These are phyloP conservation scores for Agapostemon virescens DNA, from an alignment of 2,888 invertebrate species.

Conservation along the genomic window DNA sequence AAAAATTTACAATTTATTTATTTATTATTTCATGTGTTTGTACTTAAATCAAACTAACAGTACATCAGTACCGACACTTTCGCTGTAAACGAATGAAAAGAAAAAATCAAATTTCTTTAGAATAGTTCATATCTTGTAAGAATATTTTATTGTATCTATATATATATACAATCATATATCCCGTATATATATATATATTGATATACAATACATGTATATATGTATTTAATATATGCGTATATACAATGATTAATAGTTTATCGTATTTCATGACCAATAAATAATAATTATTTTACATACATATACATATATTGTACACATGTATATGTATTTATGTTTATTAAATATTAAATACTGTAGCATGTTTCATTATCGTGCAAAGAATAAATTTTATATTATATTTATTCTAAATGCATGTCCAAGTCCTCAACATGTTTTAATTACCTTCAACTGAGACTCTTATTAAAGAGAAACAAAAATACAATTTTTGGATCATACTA, in stretches of 20 bases:
- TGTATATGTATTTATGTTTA: constrained; percentile 55
- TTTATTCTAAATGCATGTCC: constrained; percentile 64
- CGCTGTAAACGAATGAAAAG: constrained; percentile 33
- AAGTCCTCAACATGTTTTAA: constrained; percentile 43
- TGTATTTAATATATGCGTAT: constrained; percentile 57
- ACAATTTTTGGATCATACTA: neutral
- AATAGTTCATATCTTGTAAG: constrained; percentile 69
- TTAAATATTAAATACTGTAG: constrained; percentile 69
- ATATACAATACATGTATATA: constrained; percentile 61
- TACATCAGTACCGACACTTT: constrained; percentile 37
- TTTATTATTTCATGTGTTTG: constrained; percentile 38
- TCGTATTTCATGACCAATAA: constrained; percentile 53
- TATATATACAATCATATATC: constrained; percentile 66
- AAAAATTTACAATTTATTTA: neutral
- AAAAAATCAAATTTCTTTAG: constrained; percentile 46
- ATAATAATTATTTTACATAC: constrained; percentile 48
- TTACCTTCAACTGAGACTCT: constrained; percentile 13
- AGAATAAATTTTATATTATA: constrained; percentile 75
- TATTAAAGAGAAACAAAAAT: neutral
- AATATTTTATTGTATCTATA: constrained; percentile 75
- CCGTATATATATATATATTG: constrained; percentile 62
- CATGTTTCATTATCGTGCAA: constrained; percentile 68
- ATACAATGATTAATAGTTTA: constrained; percentile 57
- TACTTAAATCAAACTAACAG: constrained; percentile 56
- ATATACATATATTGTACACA: constrained; percentile 35